These are phyloP conservation scores for Harmothoe impar DNA, from an alignment of 2,888 invertebrate genomes.

Conservation along the genomic window DNA sequence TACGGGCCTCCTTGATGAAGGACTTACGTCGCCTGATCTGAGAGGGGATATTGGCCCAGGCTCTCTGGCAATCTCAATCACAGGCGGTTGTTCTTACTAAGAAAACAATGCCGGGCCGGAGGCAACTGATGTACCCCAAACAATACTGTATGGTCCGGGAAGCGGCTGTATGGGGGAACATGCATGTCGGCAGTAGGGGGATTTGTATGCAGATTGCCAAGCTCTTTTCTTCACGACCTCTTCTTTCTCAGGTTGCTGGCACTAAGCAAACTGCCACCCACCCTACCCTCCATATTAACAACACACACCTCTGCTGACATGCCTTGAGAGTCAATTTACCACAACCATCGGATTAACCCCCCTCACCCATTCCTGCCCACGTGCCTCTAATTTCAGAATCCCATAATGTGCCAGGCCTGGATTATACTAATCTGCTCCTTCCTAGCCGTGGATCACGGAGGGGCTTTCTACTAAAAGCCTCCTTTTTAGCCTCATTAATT, in stretches of 20 bases:
- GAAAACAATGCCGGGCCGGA: background rate
- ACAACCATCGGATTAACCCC: background rate
- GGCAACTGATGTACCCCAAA: no score
- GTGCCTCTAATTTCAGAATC: background rate
- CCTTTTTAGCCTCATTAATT: background rate
- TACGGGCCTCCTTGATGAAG: background rate
- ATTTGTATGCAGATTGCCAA: no score
- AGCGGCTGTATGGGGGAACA: no score
- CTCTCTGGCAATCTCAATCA: slow-evolving; percentile 23
- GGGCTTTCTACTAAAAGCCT: slow-evolving; percentile 13
- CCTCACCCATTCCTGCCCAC: background rate
- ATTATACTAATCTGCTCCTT: background rate
- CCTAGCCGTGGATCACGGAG: background rate
- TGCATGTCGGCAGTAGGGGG: no score
- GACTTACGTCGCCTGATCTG: background rate
- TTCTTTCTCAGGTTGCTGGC: no score
- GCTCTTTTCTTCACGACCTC: no score
- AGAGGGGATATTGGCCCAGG: background rate
- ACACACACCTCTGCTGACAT: background rate
- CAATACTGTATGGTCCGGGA: no score
- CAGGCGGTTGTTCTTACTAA: background rate
- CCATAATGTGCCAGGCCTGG: background rate
- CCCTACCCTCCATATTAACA: background rate
- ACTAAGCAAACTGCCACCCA: no score
- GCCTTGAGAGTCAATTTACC: background rate